These are phyloP conservation scores for Lycophotia porphyrea DNA, from an alignment of 2,888 invertebrate genomes.

Conservation along the genomic window DNA sequence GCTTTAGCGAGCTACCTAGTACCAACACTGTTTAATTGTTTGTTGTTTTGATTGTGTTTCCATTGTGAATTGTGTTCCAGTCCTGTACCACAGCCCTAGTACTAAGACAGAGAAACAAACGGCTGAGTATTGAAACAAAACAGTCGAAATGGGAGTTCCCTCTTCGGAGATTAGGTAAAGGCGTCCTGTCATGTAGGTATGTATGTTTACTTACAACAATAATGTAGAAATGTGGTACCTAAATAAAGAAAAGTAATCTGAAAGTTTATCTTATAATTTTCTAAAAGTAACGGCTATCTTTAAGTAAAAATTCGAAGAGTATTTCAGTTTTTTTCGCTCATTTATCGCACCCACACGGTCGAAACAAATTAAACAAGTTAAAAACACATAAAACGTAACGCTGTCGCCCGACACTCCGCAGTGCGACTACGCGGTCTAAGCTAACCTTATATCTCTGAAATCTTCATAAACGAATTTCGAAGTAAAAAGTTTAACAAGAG, in stretches of 20 bases:
- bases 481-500: constrained; percentile 6
- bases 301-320: background rate
- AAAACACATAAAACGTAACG: background rate
- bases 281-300: too few relatives aligned
- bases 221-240: background rate
- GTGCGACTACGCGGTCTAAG: background rate
- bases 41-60: constrained; percentile 20
- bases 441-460: constrained; percentile 3
- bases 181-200: background rate
- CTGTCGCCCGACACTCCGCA: background rate
- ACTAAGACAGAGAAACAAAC: too few relatives aligned
- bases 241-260: background rate
- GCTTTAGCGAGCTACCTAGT: background rate
- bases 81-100: too few relatives aligned
- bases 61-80: constrained; percentile 6
- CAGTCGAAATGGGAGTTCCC: constrained; percentile 3
- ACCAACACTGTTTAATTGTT: constrained; percentile 6
- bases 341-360: background rate
- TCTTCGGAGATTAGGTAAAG: background rate
- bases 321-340: background rate
- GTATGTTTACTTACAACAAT: background rate
- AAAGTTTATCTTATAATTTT: background rate
- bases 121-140: constrained; percentile 8
- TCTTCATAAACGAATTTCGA: constrained; percentile 19
- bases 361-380: constrained; percentile 1